Base-by-base conservation (phyloP, 2,113 vertebrate species). In the Microcebus tavaratra region DNA sequence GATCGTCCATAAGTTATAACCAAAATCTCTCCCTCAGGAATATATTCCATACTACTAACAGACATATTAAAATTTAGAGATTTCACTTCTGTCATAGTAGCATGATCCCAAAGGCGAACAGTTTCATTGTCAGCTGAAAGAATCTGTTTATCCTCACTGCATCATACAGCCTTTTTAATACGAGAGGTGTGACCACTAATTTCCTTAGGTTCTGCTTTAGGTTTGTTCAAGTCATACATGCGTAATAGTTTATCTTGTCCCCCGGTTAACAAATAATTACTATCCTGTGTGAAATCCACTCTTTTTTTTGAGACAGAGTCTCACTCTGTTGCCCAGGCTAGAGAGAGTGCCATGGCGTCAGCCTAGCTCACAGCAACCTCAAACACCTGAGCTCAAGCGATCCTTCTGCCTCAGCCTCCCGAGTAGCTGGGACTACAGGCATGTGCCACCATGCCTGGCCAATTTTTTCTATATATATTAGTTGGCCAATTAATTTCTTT, bases 81-180 rank as follows among this genome's bases (percentile, higher is more conserved):
- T 94, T 99, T 99, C 97, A 99, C 99, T 94, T 99, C 99, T 3
- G 99, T 99, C 98, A 99, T 99, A 50, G 99, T 99, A 97, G 94
- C 99, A 81, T 99, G 98, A 98, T 99, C 99, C 99, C 99, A 99
- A 36, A 99, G 99, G 85, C 99, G 98, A 73, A 99, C 99, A 95
- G 99, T 99, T 99, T 99, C 99, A 97, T 99, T 99, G 1, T 99
- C 99, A 10, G 99, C 99, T 72, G 99, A 99, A 89, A 99, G 99
- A 96, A 99, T 42, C 42, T 99, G 99, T 95, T 99, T 99, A 97
- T 99, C 99, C 7, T 99, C 98, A 96, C 99, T 99, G 97, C 99
- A 99, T 99, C 99, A 99, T 2, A 99, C 98, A 85, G 99, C 99
- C 97, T 99, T 99, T 98, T 99, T 99, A 96, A 99, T 99, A 95